Evolutionary conservation across 1,140 invertebrate genomes (phyloP).

Genomic region (Portunus trituberculatus): DNA sequence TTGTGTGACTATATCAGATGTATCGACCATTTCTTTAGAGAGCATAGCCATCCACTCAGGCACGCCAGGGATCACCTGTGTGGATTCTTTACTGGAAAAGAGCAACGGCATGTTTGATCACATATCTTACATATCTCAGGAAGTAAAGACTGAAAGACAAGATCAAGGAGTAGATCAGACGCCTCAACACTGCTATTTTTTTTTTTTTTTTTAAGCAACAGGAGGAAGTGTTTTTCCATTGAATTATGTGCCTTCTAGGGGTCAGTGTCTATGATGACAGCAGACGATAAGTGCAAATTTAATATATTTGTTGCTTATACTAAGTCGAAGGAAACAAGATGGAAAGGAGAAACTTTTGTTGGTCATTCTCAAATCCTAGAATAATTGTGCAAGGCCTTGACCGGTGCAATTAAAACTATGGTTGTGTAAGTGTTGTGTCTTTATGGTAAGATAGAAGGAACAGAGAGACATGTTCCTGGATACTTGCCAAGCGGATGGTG

Average conservation of each 20-base stretch:
- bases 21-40: no score
- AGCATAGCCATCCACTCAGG: no score
- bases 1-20: no score
- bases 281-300: background rate
- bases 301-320: background rate
- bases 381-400: no score
- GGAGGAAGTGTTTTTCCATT: background rate
- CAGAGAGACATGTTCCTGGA: background rate
- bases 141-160: no score
- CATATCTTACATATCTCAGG: no score
- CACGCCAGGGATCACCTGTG: no score
- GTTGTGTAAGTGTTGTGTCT: background rate
- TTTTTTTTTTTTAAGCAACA: no score
- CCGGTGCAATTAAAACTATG: background rate
- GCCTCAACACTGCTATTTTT: no score
- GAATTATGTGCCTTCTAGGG: background rate
- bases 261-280: background rate
- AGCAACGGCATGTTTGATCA: no score
- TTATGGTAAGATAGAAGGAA: background rate
- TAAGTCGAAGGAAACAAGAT: background rate
- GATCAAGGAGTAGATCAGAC: no score
- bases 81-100: no score
- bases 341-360: background rate
- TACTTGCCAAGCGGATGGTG: background rate
- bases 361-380: background rate